Conservation (phyloP, 1,140 invertebrate genomes). For the Drosophila quadrilineata region DNA sequence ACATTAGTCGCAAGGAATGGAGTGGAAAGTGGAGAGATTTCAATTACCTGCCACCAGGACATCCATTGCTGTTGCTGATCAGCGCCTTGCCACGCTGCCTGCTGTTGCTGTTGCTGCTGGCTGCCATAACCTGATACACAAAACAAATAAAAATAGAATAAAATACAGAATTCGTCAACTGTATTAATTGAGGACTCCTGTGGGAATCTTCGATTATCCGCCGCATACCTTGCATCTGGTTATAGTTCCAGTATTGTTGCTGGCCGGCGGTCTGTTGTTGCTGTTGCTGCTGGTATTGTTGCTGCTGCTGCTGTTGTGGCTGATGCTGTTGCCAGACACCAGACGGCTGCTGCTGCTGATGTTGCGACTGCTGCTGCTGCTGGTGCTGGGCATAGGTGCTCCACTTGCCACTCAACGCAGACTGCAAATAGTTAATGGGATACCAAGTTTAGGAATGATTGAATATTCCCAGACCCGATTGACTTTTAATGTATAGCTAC, state of each 20-base stretch:
- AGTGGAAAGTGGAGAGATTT: not conserved
- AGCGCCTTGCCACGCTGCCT: slow-evolving; percentile 65
- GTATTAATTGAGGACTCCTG: too few species aligned
- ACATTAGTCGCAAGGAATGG: not conserved
- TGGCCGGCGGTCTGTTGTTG: slow-evolving; percentile 58
- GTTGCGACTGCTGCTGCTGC: slow-evolving; percentile 56
- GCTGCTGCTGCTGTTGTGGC: slow-evolving; percentile 52
- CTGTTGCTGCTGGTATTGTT: slow-evolving; percentile 45
- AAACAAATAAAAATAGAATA: not conserved
- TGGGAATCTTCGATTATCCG: not conserved
- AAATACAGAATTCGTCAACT: slow-evolving; percentile 3
- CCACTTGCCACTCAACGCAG: slow-evolving; percentile 68
- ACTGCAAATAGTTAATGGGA: slow-evolving; percentile 8
- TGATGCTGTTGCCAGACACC: slow-evolving; percentile 61
- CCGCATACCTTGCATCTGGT: slow-evolving; percentile 67
- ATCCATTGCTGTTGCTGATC: slow-evolving; percentile 78
- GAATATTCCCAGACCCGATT: too few species aligned
- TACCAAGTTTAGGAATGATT: not conserved
- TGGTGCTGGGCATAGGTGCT: slow-evolving; percentile 69
- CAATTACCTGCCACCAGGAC: slow-evolving; percentile 78
- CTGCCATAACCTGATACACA: slow-evolving; percentile 66
- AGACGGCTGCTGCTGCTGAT: slow-evolving; percentile 50
- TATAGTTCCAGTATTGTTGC: slow-evolving; percentile 75
- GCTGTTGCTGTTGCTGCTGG: slow-evolving; percentile 65
- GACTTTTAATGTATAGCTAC: too few species aligned